A percentile compares a stretch with the other conserved stretches of the same genome.
Evolutionary conservation across 1,140 invertebrate species (phyloP).

Genomic region (Brachionus koreanus): DNA sequence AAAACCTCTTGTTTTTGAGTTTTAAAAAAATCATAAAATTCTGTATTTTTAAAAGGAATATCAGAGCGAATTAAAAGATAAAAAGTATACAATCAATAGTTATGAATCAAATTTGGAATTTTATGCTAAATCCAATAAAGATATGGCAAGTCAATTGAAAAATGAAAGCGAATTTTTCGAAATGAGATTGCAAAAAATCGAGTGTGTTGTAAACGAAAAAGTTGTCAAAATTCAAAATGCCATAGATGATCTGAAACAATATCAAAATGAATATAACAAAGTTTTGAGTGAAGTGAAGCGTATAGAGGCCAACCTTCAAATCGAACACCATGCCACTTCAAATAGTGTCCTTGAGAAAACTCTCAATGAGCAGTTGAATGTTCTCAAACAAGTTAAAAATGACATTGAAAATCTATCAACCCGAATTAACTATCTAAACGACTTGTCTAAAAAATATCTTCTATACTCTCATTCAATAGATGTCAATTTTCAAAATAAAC

Average conservation of each 20-base stretch:
- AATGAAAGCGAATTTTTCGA: not conserved
- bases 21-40: not conserved
- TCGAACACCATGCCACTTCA: not conserved
- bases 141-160: not conserved
- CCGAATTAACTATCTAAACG: not conserved
- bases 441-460: slow-evolving; percentile 7
- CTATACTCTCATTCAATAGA: slow-evolving; percentile 17
- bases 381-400: not conserved
- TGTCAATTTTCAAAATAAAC: not conserved
- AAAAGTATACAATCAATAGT: not conserved
- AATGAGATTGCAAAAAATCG: not conserved
- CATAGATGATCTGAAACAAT: slow-evolving; percentile 2
- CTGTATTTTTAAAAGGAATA: not conserved
- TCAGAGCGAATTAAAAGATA: not conserved
- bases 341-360: not conserved
- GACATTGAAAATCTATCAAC: slow-evolving; percentile 1
- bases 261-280: not conserved
- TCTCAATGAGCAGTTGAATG: slow-evolving; percentile 7
- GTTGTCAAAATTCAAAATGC: not conserved
- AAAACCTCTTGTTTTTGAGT: too few species aligned
- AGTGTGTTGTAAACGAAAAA: not conserved
- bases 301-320: not conserved
- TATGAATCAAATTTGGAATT: not conserved
- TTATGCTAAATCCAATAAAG: not conserved
- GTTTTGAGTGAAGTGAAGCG: not conserved